phyloP scores from a whole-genome alignment of 2,113 vertebrate genomes.

The Ochotona princeps region DNA sequence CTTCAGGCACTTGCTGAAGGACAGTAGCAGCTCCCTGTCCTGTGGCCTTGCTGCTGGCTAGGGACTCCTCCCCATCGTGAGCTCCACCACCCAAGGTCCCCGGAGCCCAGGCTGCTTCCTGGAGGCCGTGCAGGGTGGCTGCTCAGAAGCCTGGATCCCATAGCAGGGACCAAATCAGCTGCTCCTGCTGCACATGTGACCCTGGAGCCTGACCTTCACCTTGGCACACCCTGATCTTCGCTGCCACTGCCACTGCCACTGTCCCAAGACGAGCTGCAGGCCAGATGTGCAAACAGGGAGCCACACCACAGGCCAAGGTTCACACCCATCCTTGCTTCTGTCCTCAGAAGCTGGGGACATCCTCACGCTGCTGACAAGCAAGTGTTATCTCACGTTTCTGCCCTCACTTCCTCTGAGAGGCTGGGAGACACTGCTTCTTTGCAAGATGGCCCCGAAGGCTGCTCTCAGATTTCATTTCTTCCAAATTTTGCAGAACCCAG shows the following conservation, averaged over 20 bases:
- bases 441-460: background rate
- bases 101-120: background rate
- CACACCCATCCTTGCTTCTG: background rate
- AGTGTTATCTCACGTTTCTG: background rate
- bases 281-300: background rate
- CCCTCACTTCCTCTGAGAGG: background rate
- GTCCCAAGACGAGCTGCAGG: background rate
- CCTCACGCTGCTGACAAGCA: background rate
- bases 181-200: background rate
- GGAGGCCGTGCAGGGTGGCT: background rate
- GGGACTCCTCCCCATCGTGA: background rate
- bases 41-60: background rate
- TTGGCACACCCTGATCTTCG: background rate
- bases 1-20: background rate
- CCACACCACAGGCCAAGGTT: background rate
- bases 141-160: background rate
- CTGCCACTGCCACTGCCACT: background rate
- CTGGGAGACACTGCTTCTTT: background rate
- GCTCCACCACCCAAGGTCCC: background rate
- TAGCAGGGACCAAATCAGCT: background rate
- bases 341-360: background rate
- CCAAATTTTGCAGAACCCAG: background rate
- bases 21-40: background rate
- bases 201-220: background rate
- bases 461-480: constrained; percentile 8